phyloP scores from a whole-genome alignment of 2,113 vertebrate genomes.

The Elaphurus davidianus region DNA sequence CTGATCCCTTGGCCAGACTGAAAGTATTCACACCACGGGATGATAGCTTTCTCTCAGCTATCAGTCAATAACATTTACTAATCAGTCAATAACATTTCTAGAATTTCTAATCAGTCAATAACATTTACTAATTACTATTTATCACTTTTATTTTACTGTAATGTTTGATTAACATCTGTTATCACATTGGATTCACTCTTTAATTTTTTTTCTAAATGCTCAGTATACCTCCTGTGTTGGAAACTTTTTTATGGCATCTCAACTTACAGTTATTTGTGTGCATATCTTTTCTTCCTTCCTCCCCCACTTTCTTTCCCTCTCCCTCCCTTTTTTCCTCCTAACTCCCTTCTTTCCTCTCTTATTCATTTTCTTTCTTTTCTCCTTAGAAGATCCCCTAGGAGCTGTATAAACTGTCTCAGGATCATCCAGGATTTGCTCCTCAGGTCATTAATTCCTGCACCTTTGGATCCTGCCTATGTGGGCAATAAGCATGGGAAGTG shows the following conservation, averaged over 20 bases:
- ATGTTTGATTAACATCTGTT: neutral
- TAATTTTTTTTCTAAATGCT: neutral
- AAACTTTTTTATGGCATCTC: neutral
- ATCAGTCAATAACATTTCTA: neutral
- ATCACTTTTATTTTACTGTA: neutral
- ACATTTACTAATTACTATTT: neutral
- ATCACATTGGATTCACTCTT: neutral
- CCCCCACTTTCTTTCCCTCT: accelerated
- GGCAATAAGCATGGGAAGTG: accelerated
- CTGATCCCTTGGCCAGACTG: accelerated
- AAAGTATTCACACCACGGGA: neutral
- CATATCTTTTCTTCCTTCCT: neutral
- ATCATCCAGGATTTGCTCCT: neutral
- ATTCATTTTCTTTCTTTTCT: neutral
- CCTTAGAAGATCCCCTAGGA: neutral
- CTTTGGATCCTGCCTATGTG: neutral
- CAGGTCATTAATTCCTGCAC: neutral
- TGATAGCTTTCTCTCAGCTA: neutral
- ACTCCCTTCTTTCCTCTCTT: neutral
- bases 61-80: neutral
- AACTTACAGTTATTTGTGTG: neutral
- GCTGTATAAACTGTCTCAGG: neutral
- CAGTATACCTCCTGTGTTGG: neutral
- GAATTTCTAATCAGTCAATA: neutral
- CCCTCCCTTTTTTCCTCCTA: neutral